These are phyloP conservation scores for Macrosoma leucophasiata DNA, from an alignment of 2,888 invertebrate genomes.

Conservation along the genomic window DNA sequence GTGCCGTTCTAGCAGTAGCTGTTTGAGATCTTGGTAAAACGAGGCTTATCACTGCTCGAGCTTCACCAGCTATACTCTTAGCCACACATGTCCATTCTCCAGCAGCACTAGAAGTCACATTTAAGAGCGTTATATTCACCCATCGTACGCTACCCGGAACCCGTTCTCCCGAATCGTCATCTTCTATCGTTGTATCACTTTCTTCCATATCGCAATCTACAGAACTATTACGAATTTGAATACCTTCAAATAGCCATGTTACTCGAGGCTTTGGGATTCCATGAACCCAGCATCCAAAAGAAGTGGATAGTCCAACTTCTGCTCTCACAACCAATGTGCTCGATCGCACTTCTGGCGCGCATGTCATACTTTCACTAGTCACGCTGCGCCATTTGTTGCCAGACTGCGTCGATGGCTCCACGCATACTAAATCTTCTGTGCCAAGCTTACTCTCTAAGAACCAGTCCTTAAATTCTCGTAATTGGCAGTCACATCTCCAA, in stretches of 20 bases:
- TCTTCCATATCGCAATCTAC: conserved; percentile 69
- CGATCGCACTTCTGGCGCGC: conserved; percentile 83
- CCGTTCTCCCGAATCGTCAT: conserved; percentile 56
- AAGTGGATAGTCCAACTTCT: conserved; percentile 88
- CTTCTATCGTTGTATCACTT: conserved; percentile 56
- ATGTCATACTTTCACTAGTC: conserved; percentile 85
- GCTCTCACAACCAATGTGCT: conserved; percentile 79
- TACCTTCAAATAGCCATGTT: conserved; percentile 87
- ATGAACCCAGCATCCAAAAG: conserved; percentile 86
- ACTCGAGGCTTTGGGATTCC: conserved; percentile 91
- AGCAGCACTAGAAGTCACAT: conserved; percentile 88
- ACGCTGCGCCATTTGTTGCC: conserved; percentile 87
- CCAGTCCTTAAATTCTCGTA: conserved; percentile 90
- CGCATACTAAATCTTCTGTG: conserved; percentile 83
- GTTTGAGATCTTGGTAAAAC: conserved; percentile 77
- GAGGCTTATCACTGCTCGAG: conserved; percentile 77
- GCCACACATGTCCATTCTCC: conserved; percentile 91
- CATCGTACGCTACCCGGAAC: conserved; percentile 76
- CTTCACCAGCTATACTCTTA: conserved; percentile 79
- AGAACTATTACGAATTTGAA: conserved; percentile 61
- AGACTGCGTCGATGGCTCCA: conserved; percentile 80
- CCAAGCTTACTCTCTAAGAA: conserved; percentile 86
- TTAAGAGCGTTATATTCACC: conserved; percentile 88
- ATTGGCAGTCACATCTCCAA: conserved; percentile 92
- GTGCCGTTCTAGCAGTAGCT: conserved; percentile 85